Evolutionary conservation across 2,113 vertebrate genomes (phyloP).

Genomic region (Amazona vittata): DNA sequence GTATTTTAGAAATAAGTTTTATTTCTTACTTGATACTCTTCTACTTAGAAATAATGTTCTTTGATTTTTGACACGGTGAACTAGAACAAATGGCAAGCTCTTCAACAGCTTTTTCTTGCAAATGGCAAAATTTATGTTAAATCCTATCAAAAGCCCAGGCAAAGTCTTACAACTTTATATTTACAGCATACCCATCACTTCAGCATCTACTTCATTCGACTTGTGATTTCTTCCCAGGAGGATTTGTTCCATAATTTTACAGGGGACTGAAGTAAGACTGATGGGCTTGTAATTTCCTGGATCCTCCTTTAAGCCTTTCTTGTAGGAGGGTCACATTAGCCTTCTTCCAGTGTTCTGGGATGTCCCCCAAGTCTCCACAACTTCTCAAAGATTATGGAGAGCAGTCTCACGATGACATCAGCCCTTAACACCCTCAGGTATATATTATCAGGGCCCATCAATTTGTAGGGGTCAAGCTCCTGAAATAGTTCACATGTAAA

Average conservation of each 20-base stretch:
- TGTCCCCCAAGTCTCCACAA: background rate
- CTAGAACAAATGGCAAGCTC: background rate
- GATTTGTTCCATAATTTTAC: background rate
- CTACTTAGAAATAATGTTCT: background rate
- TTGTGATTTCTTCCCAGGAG: background rate
- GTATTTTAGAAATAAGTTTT: background rate
- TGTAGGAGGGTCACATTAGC: background rate
- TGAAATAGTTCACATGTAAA: background rate
- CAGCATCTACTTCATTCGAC: background rate
- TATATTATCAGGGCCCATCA: background rate
- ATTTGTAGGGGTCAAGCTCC: background rate
- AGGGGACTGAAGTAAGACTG: background rate
- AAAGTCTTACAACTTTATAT: background rate
- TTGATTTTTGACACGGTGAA: background rate
- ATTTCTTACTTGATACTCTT: background rate
- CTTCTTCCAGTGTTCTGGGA: background rate
- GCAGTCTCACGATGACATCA: background rate
- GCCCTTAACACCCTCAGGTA: background rate
- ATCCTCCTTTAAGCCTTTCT: background rate
- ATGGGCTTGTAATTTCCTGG: background rate
- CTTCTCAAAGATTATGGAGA: background rate
- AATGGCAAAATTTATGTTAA: background rate
- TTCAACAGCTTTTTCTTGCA: background rate
- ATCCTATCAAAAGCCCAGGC: background rate
- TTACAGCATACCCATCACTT: background rate